These are phyloP conservation scores for Perognathus longimembris DNA, from an alignment of 2,113 vertebrate species.

Conservation along the genomic window DNA sequence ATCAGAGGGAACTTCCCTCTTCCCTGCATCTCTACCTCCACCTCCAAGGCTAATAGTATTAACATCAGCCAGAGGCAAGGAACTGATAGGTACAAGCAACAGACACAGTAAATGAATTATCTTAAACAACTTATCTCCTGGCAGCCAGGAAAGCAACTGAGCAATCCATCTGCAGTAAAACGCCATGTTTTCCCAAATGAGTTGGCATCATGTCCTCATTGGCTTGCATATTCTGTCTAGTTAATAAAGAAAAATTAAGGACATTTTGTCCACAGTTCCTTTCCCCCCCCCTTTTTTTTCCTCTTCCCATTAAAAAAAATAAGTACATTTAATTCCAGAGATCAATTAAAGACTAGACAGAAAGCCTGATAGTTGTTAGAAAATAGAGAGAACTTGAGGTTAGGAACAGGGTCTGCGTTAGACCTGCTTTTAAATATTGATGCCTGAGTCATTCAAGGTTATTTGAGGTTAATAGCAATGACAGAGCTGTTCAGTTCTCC, in stretches of 20 bases:
- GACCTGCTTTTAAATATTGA: slow-evolving; percentile 79
- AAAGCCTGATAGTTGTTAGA: slow-evolving; percentile 57
- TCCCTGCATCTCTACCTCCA: neutral
- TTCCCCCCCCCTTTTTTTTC: neutral
- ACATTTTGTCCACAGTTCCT: slow-evolving; percentile 14
- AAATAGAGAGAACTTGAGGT: slow-evolving; percentile 59
- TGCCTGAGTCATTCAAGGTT: slow-evolving; percentile 76
- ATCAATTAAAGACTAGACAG: slow-evolving; percentile 69
- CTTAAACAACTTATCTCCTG: slow-evolving; percentile 58
- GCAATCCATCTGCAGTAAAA: slow-evolving; percentile 47
- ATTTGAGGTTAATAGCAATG: slow-evolving; percentile 72
- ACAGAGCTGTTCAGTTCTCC: slow-evolving; percentile 58
- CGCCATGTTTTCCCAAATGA: slow-evolving; percentile 27
- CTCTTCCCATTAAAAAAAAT: slow-evolving; percentile 36
- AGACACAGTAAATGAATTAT: slow-evolving; percentile 43
- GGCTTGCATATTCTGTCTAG: neutral
- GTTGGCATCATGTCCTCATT: neutral
- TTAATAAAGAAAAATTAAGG: slow-evolving; percentile 63
- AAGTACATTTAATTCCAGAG: slow-evolving; percentile 58
- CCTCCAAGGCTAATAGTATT: slow-evolving; percentile 48
- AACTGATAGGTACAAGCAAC: slow-evolving; percentile 42
- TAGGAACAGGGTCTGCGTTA: slow-evolving; percentile 44
- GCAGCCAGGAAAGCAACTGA: slow-evolving; percentile 29
- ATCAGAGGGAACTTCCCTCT: slow-evolving; percentile 14
- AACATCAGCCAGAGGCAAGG: slow-evolving; percentile 58